These are phyloP conservation scores for Sarcophaga caerulescens DNA, from an alignment of 2,888 invertebrate genomes.

Conservation along the genomic window DNA sequence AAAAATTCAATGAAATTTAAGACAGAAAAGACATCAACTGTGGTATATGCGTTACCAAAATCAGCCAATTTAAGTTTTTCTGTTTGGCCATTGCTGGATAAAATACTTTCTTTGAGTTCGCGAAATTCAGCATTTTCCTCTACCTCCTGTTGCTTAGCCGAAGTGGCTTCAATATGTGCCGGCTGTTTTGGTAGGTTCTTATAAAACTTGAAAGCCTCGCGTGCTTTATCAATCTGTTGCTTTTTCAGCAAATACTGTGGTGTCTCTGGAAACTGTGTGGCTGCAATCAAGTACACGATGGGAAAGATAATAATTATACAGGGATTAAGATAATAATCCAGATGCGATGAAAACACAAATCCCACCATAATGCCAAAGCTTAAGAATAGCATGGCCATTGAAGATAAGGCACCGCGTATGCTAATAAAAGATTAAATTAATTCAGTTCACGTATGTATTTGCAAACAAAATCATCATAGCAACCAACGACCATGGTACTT, in stretches of 20 bases:
- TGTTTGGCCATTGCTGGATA: constrained; percentile 48
- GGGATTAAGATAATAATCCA: constrained; percentile 76
- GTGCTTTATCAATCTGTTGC: constrained; percentile 71
- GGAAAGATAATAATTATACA: constrained; percentile 75
- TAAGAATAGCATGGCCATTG: constrained; percentile 76
- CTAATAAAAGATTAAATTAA: constrained; percentile 66
- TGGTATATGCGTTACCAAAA: constrained; percentile 66
- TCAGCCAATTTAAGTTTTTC: constrained; percentile 70
- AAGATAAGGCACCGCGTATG: constrained; percentile 77
- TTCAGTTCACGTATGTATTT: not conserved
- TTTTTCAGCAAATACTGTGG: constrained; percentile 74
- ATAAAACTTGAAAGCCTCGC: constrained; percentile 76
- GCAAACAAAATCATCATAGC: constrained; percentile 71
- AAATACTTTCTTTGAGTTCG: constrained; percentile 47
- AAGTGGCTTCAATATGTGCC: constrained; percentile 69
- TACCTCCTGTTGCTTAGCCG: constrained; percentile 68
- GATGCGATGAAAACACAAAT: constrained; percentile 75
- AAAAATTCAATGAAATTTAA: not conserved
- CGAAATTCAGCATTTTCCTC: constrained; percentile 65
- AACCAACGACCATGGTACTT: too few relatives aligned
- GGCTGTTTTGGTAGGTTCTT: constrained; percentile 71
- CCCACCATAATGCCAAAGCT: constrained; percentile 77
- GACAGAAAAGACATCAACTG: not conserved
- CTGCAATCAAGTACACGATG: constrained; percentile 72
- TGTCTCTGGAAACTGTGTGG: constrained; percentile 76